Evolutionary conservation across 2,888 invertebrate genomes (phyloP).

Genomic region (Gasteruption jaculator): DNA sequence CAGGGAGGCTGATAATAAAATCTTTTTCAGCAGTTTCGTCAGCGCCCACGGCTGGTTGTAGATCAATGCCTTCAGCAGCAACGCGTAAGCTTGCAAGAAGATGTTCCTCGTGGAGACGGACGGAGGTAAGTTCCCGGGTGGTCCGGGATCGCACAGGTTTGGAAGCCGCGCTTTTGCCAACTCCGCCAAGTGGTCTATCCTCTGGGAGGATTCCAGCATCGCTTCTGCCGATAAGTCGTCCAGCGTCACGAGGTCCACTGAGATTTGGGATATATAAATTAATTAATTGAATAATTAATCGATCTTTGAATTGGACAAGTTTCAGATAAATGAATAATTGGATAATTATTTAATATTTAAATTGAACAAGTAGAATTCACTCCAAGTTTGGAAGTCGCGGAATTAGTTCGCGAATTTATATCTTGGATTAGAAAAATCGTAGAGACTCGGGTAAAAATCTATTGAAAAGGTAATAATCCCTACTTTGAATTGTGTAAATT

Average conservation of each 20-base stretch:
- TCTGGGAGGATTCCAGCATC: conserved; percentile 88
- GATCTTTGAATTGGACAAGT: too few species aligned
- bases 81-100: conserved; percentile 67
- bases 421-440: too few species aligned
- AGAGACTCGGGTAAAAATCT: too few species aligned
- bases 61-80: conserved; percentile 61
- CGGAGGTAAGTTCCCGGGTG: conserved; percentile 72
- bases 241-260: conserved; percentile 89
- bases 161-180: conserved; percentile 69
- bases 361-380: too few species aligned
- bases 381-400: too few species aligned
- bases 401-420: too few species aligned
- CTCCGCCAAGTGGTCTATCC: conserved; percentile 85
- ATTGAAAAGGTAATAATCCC: too few species aligned
- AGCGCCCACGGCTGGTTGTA: conserved; percentile 84
- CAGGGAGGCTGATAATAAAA: conserved; percentile 75
- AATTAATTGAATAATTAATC: too few species aligned
- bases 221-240: conserved; percentile 93
- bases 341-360: too few species aligned
- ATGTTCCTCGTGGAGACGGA: conserved; percentile 63
- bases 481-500: too few species aligned
- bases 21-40: conserved; percentile 71
- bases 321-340: too few species aligned
- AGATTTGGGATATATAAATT: conserved; percentile 33
- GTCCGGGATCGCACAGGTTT: conserved; percentile 65